phyloP scores from a whole-genome alignment of 37 sponge, comb jelly and placozoan genomes.

The Aplysina aerophoba region DNA sequence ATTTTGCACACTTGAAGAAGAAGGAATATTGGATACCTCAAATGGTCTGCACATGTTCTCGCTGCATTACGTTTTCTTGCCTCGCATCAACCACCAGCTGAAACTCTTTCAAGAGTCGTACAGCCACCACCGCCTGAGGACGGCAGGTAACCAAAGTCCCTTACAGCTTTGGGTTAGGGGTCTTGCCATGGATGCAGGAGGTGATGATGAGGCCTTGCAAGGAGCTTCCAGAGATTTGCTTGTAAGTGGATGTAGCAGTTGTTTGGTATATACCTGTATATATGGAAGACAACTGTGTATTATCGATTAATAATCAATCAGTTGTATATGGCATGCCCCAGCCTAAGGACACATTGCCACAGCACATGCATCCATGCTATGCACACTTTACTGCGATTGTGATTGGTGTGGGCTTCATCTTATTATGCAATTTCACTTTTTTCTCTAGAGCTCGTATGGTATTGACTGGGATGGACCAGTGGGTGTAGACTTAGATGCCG shows the following conservation, averaged over 20 bases:
- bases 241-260: slow-evolving; percentile 23
- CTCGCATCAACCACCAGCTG: slow-evolving; percentile 33
- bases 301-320: too few relatives aligned
- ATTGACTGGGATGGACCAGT: slow-evolving; percentile 37
- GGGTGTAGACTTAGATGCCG: background rate
- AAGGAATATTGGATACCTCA: slow-evolving; percentile 5
- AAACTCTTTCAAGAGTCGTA: slow-evolving; percentile 40
- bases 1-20: slow-evolving; percentile 37
- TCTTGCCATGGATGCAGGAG: background rate
- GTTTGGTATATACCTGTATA: too few relatives aligned
- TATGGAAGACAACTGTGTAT: too few relatives aligned
- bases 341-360: too few relatives aligned
- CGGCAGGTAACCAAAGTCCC: slow-evolving; percentile 40
- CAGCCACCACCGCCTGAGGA: slow-evolving; percentile 45
- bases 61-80: slow-evolving; percentile 46
- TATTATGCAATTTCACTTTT: background rate
- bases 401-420: background rate
- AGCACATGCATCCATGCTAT: background rate
- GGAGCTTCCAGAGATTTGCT: slow-evolving; percentile 10
- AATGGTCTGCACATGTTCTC: slow-evolving; percentile 39
- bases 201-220: slow-evolving; percentile 20
- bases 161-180: slow-evolving; percentile 64
- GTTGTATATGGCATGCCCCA: too few relatives aligned
- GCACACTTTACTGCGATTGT: background rate
- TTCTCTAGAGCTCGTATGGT: slow-evolving; percentile 3